Conservation (phyloP, 2,888 invertebrate genomes). For the Sceliomorpha sp. region DNA sequence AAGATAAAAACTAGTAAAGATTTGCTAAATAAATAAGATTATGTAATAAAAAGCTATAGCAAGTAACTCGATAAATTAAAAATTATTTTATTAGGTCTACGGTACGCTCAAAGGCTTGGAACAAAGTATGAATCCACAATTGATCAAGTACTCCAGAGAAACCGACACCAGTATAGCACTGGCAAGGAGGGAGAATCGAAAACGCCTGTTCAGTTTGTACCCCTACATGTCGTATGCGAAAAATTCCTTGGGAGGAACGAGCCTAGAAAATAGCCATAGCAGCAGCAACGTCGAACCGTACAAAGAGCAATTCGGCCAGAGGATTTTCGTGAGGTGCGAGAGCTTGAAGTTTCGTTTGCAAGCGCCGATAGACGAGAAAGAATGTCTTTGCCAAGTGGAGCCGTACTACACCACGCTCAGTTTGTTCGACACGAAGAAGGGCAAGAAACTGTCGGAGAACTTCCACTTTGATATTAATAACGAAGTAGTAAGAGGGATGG, state of each 20-base stretch:
- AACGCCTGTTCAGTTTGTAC: slow-evolving; percentile 89
- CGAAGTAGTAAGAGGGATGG: slow-evolving; percentile 84
- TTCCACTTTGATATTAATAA: slow-evolving; percentile 94
- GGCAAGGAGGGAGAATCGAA: slow-evolving; percentile 89
- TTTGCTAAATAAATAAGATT: too few species aligned
- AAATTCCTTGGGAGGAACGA: slow-evolving; percentile 57
- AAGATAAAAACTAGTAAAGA: too few species aligned
- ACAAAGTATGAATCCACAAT: slow-evolving; percentile 95
- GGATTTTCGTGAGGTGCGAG: slow-evolving; percentile 91
- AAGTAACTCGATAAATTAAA: too few species aligned
- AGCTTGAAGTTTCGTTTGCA: slow-evolving; percentile 92
- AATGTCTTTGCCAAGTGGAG: slow-evolving; percentile 91
- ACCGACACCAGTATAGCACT: slow-evolving; percentile 93
- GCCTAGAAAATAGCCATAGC: slow-evolving; percentile 82
- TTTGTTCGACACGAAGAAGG: slow-evolving; percentile 93
- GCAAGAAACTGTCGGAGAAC: slow-evolving; percentile 94
- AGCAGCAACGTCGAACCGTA: slow-evolving; percentile 83
- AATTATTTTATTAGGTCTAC: slow-evolving; percentile 81
- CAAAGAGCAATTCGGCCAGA: slow-evolving; percentile 92
- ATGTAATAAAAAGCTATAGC: too few species aligned
- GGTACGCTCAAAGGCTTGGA: slow-evolving; percentile 93
- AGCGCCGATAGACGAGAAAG: slow-evolving; percentile 88
- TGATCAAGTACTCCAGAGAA: slow-evolving; percentile 94
- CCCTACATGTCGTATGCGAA: slow-evolving; percentile 82
- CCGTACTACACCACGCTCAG: slow-evolving; percentile 95